Percentiles rank a stretch among this genome's conserved stretches.
These are phyloP conservation scores for Lottia gigantea DNA, from an alignment of 2,888 invertebrate genomes.

Conservation along the genomic window DNA sequence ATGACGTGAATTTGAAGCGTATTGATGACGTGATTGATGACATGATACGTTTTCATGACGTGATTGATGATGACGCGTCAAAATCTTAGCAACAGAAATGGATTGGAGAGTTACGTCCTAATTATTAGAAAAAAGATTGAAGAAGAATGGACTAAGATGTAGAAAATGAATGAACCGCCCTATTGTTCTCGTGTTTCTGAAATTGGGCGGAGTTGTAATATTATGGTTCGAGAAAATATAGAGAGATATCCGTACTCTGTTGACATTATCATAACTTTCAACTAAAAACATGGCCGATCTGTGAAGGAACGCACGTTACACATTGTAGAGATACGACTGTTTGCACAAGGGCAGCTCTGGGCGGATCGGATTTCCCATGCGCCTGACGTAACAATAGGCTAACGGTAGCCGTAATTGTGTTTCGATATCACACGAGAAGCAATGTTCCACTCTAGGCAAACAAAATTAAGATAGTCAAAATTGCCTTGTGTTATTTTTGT, in stretches of 20 bases:
- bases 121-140: no score
- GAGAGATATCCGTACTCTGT: neutral
- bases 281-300: neutral
- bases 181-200: neutral
- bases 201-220: neutral
- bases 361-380: neutral
- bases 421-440: neutral
- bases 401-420: neutral
- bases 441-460: conserved; percentile 1
- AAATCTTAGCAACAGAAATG: no score
- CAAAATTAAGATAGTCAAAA: neutral
- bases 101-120: no score
- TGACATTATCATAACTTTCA: conserved; percentile 1
- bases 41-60: no score
- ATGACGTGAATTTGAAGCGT: no score
- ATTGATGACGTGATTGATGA: no score
- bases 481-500: no score
- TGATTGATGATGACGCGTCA: no score
- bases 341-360: neutral
- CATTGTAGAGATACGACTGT: neutral
- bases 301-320: neutral
- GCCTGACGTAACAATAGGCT: conserved; percentile 1
- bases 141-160: no score
- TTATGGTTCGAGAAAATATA: neutral
- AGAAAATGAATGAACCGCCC: neutral